These are phyloP conservation scores for Corythornis vintsioides DNA, from an alignment of 2,113 vertebrate species.

Conservation along the genomic window DNA sequence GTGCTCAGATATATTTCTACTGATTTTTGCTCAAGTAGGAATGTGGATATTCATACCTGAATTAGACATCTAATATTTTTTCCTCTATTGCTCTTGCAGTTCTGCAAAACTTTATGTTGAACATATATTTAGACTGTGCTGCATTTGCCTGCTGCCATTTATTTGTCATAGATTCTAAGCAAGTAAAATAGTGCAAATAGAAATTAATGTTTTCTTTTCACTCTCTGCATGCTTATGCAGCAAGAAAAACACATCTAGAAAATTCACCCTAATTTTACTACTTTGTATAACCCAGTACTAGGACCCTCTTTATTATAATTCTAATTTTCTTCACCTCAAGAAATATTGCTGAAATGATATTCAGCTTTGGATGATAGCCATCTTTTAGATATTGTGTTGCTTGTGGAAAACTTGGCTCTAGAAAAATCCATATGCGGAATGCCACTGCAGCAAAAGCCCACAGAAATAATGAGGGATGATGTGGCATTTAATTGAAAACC, in stretches of 20 bases:
- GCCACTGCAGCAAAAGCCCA: background rate
- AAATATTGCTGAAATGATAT: background rate
- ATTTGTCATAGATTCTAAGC: background rate
- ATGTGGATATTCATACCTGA: background rate
- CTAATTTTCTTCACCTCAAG: background rate
- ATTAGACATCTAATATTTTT: background rate
- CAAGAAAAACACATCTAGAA: background rate
- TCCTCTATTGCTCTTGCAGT: background rate
- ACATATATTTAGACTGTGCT: background rate
- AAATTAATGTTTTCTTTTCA: background rate
- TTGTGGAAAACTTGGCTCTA: conserved; percentile 8
- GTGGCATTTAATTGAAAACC: background rate
- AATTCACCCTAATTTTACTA: background rate
- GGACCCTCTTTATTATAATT: background rate
- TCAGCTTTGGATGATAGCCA: conserved; percentile 16
- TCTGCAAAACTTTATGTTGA: background rate
- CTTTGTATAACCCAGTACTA: background rate
- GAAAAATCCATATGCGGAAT: background rate
- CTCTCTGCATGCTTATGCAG: background rate
- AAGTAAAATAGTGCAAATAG: background rate
- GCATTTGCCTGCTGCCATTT: background rate
- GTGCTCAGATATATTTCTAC: background rate
- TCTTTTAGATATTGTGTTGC: background rate
- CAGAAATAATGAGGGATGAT: background rate
- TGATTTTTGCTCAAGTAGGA: background rate